Base-by-base conservation (phyloP, 37 sponge, comb jelly and placozoan species). In the Spongilla lacustris region DNA sequence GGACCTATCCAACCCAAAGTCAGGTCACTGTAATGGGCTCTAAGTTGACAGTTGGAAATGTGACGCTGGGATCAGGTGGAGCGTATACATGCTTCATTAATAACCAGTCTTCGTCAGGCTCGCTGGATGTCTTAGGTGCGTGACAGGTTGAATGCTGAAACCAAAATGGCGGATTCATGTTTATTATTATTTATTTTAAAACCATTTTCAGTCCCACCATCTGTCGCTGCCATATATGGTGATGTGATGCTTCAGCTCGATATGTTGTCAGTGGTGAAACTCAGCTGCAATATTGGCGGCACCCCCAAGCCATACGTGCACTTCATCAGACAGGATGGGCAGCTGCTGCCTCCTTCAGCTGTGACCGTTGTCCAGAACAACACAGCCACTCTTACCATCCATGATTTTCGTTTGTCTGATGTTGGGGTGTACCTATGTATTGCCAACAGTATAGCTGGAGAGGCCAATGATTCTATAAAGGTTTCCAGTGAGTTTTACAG, bases 371-470 rank as follows among this genome's bases (percentile, higher is more conserved):
- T 27, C 33, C 26, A 33, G 36, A 31, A 17, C 33, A 38, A 36
- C 25, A 76, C 27, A 22, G 21, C 81, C 26, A 50, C 68, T 3
- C 37, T 87, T 14, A 48, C 4, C 36, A 69, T 87, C 33, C 81
- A 73, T 80, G 35, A 67, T 67, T 29, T 69, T 17, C 4, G 29
- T 29, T 4, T 17, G 24, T 29, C 29, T 17, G 81, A 84, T 58
- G 78, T 46, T 31, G 85, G 85, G 4, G 26, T 36, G 22, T 84
- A 84, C 46, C 66, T 34, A 14, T 84, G 85, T 37, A 69, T 36
- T 37, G 87, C 87, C 21, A 79, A 29, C 69, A 86, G 85, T 29
- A 34, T 29, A n/a, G 83, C 79, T 50, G 85, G 85, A 24, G 36
- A 25, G 33, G 34, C 28, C 29, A 76, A 48, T 27, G 34, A 4